Conservation (phyloP, 2,888 invertebrate species). For the Scaptodrosophila latifasciaeformis region DNA sequence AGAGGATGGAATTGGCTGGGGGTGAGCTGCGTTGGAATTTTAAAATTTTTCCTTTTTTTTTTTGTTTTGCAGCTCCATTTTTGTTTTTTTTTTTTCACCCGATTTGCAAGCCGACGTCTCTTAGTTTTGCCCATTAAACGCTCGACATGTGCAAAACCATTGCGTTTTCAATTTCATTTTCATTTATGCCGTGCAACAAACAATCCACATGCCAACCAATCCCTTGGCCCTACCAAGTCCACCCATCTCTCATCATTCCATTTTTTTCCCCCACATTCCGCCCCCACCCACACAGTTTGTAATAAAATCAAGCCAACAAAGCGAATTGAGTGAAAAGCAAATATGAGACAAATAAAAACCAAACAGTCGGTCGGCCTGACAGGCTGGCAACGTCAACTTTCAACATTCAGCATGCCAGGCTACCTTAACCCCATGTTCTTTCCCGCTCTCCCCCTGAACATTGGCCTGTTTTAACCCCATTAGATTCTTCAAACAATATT, state of each 20-base stretch:
- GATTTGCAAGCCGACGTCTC: neutral
- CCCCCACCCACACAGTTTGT: conserved; percentile 31
- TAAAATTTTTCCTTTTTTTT: too few relatives aligned
- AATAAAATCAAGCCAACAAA: conserved; percentile 68
- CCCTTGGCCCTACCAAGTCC: neutral
- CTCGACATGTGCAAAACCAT: conserved; percentile 49
- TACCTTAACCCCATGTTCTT: conserved; percentile 14
- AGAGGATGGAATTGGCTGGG: too few relatives aligned
- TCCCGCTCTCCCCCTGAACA: too few relatives aligned
- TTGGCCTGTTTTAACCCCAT: neutral
- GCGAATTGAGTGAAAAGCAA: conserved; percentile 71
- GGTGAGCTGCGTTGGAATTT: too few relatives aligned
- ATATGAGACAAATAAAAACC: conserved; percentile 68
- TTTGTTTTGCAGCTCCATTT: too few relatives aligned
- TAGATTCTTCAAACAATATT: neutral
- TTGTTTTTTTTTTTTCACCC: neutral
- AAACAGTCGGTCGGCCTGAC: conserved; percentile 27
- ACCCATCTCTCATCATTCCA: too few relatives aligned
- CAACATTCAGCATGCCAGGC: neutral
- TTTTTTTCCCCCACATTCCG: too few relatives aligned
- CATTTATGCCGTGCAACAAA: conserved; percentile 24
- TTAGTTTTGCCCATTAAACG: conserved; percentile 12
- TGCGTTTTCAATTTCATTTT: conserved; percentile 58
- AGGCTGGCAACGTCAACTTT: neutral
- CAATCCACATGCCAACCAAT: conserved; percentile 5